Evolutionary conservation across 2,113 vertebrate species (phyloP), one percentile per base, ranked within the genome.

Genomic region (Rhinogobius similis): DNA sequence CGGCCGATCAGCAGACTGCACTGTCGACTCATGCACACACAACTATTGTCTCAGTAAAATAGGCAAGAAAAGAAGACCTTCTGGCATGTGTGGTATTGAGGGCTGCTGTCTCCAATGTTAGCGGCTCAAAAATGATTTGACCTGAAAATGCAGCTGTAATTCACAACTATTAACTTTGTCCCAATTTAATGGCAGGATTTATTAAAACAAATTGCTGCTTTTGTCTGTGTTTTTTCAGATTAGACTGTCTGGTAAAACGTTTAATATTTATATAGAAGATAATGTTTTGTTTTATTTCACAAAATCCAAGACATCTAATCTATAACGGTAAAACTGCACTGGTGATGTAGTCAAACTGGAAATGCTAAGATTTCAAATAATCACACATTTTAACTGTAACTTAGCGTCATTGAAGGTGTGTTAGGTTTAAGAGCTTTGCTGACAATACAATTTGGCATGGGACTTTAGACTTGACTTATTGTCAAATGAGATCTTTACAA

Each of bases 31-130:
- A 2, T 67, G 70, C 67, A 50, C 16, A 65, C 63, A 46, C n/a
- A 66, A 67, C 16, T 16, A 67, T 29, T 70, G 64, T 77, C 48
- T 79, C 14, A 36, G 41, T 65, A 70, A 32, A n/a, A 62, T 59
- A 16, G 27, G 39, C 55, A 74, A n/a, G 16, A 23, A 52, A 43
- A 53, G 58, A 79, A 79, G 62, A 72, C 81, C 58, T 46, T 76
- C 61, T 12, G 38, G 68, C 18, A 39, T 83, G 75, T 70, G 67
- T 79, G 81, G 77, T 85, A 78, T 79, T 61, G 68, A 65, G 26
- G 56, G 70, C 72, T 43, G 27, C 67, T 66, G 16, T 2, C 67
- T 65, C 48, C 59, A 73, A 50, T 76, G 76, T 76, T 43, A 62
- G 71, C 53, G 26, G 21, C 21, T 32, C 1, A 50, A 73, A 62